These are phyloP conservation scores for Acrossocheilus fasciatus DNA, from an alignment of 2,797 vertebrate species.

Conservation along the genomic window DNA sequence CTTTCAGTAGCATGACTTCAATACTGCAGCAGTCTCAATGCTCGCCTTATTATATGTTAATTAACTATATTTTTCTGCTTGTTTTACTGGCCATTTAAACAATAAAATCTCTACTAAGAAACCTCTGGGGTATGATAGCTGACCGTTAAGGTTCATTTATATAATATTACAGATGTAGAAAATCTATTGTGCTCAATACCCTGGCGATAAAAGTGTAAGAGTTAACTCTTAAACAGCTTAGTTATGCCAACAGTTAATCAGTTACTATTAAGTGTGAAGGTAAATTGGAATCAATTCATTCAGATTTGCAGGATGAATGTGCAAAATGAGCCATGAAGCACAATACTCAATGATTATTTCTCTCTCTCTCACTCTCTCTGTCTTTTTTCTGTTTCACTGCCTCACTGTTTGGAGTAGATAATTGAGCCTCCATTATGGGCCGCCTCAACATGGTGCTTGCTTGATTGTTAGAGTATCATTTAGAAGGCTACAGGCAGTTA, in stretches of 20 bases:
- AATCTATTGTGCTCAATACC: background rate
- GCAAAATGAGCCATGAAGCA: slow-evolving; percentile 80
- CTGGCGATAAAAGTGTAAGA: slow-evolving; percentile 1
- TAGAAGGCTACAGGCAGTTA: slow-evolving; percentile 28
- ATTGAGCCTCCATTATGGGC: slow-evolving; percentile 79
- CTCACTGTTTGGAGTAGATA: slow-evolving; percentile 73
- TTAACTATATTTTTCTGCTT: background rate
- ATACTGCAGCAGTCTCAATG: background rate
- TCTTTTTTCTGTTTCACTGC: slow-evolving; percentile 50
- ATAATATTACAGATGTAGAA: background rate
- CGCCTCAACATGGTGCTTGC: slow-evolving; percentile 75
- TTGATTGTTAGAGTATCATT: slow-evolving; percentile 80
- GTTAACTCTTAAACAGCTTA: slow-evolving; percentile 3
- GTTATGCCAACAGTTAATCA: slow-evolving; percentile 77
- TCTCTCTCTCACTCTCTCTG: background rate
- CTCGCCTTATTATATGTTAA: background rate
- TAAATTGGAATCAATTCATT: slow-evolving; percentile 81
- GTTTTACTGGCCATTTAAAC: background rate
- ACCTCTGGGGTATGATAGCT: background rate
- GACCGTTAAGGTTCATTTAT: background rate
- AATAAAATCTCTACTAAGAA: background rate
- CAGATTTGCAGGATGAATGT: slow-evolving; percentile 78
- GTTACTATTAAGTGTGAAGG: slow-evolving; percentile 74
- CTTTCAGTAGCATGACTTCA: background rate
- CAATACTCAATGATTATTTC: slow-evolving; percentile 35